A percentile compares a stretch with the other conserved stretches of the same genome.
phyloP scores from a whole-genome alignment of 2,888 invertebrate genomes.

The Lasius platythorax region DNA sequence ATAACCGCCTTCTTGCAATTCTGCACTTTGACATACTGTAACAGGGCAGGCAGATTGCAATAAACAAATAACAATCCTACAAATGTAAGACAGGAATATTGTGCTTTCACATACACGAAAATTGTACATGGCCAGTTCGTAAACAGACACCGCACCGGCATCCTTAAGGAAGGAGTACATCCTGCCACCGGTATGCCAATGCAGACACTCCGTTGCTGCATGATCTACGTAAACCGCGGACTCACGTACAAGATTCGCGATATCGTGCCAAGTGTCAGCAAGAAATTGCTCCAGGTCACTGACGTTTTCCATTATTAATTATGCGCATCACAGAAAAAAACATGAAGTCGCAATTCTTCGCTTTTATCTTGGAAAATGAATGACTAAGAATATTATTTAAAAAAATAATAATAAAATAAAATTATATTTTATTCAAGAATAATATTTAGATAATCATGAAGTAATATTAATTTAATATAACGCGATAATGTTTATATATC shows the following conservation, averaged over 20 bases:
- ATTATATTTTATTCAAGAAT: background rate
- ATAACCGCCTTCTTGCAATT: conserved; percentile 86
- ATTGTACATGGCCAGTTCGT: conserved; percentile 87
- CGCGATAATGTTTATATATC: background rate
- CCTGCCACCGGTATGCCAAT: conserved; percentile 89
- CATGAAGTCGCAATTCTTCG: background rate
- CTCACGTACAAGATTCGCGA: conserved; percentile 85
- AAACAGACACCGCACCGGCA: conserved; percentile 89
- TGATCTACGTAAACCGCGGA: conserved; percentile 90
- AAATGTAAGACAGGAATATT: background rate
- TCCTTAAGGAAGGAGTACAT: conserved; percentile 87
- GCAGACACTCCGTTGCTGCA: conserved; percentile 89
- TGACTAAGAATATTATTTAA: background rate
- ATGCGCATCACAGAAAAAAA: background rate
- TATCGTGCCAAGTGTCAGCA: conserved; percentile 17
- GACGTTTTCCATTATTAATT: conserved; percentile 28
- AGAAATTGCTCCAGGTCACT: conserved; percentile 29
- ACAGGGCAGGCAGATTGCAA: conserved; percentile 25
- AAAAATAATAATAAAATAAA: background rate
- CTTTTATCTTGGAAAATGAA: background rate
- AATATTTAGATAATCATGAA: background rate
- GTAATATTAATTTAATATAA: conserved; percentile 13
- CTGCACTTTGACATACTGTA: conserved; percentile 83
- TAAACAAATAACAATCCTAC: background rate
- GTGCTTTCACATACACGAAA: conserved; percentile 78